A percentile compares a stretch with the other conserved stretches of the same genome.
phyloP scores from a whole-genome alignment of 2,113 vertebrate genomes.

The Caranx ignobilis region DNA sequence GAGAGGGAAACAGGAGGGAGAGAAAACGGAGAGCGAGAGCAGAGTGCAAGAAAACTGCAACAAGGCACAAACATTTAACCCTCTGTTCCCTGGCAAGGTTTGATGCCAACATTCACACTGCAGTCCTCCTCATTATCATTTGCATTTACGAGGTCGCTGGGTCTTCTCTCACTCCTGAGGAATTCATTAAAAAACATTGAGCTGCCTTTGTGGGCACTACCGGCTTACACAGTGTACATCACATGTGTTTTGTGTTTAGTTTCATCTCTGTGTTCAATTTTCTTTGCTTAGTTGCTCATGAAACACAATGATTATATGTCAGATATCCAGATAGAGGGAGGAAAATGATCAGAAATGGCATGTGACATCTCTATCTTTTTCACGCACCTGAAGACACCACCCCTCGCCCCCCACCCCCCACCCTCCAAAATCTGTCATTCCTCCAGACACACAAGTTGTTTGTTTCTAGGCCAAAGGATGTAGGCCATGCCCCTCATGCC shows the following conservation, averaged over 20 bases:
- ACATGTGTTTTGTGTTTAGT: not conserved
- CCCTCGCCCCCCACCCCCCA: too few species aligned
- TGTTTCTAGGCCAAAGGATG: not conserved
- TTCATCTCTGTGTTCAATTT: not conserved
- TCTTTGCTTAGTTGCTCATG: not conserved
- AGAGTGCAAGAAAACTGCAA: constrained; percentile 19
- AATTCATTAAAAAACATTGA: not conserved
- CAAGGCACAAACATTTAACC: constrained; percentile 26
- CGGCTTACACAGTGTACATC: not conserved
- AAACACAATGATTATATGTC: not conserved
- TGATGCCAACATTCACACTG: not conserved
- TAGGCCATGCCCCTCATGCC: constrained; percentile 10
- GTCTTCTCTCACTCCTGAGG: not conserved
- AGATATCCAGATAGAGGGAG: not conserved
- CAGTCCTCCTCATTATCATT: not conserved
- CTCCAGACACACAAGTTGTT: not conserved
- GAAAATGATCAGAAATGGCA: not conserved
- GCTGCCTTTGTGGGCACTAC: not conserved
- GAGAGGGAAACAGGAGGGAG: constrained; percentile 12
- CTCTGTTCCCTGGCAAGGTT: constrained; percentile 3
- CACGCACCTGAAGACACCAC: not conserved
- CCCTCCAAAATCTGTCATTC: not conserved
- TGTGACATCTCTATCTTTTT: not conserved
- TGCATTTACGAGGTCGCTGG: not conserved
- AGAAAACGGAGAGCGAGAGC: constrained; percentile 18